Conservation (phyloP, 64 coral and sea anemone genomes). For the Anthopleura sola region DNA sequence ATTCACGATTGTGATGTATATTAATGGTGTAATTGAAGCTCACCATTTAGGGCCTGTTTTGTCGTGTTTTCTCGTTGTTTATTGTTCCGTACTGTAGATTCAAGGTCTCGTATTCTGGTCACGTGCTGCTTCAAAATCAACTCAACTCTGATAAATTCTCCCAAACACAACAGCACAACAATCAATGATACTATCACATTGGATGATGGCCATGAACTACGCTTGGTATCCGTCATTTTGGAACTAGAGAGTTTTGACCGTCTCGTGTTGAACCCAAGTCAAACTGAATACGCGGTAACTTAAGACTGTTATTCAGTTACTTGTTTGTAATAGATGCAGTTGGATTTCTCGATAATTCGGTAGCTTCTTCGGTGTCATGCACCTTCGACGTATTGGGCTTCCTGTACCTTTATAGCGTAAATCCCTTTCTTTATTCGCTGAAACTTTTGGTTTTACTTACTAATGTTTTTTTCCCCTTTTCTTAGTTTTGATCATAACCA, state of each 20-base stretch:
- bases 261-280: not conserved
- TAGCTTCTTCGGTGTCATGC: too few relatives aligned
- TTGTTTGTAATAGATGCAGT: too few relatives aligned
- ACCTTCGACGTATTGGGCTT: too few relatives aligned
- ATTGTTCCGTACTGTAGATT: not conserved
- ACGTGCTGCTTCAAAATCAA: conserved; percentile 16
- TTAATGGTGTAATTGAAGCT: too few relatives aligned
- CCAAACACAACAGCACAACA: conserved; percentile 26
- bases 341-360: too few relatives aligned
- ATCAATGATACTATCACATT: conserved; percentile 24
- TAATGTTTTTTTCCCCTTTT: too few relatives aligned
- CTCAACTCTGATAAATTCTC: conserved; percentile 45
- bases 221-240: not conserved
- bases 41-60: not conserved
- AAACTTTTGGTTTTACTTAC: too few relatives aligned
- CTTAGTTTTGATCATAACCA: too few relatives aligned
- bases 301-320: too few relatives aligned
- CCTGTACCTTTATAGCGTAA: too few relatives aligned
- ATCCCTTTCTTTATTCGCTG: too few relatives aligned
- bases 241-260: not conserved
- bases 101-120: conserved; percentile 27
- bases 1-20: too few relatives aligned
- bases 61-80: not conserved
- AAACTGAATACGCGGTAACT: not conserved
- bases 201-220: conserved; percentile 9